These are phyloP conservation scores for Drosophila diplacantha DNA, from an alignment of 2,888 invertebrate species.

Conservation along the genomic window DNA sequence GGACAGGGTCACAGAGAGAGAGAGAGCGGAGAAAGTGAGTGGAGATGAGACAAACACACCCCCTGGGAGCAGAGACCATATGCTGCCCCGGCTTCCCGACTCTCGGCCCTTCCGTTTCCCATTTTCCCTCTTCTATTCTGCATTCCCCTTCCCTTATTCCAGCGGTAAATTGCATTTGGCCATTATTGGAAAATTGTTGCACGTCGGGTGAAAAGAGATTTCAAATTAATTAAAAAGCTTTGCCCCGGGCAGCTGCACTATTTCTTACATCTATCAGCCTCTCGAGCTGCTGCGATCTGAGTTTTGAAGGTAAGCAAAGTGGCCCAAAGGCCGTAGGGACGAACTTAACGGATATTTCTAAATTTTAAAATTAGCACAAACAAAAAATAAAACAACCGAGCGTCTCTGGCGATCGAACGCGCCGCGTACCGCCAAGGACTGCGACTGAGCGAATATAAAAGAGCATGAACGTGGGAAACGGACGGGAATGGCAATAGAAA, in stretches of 20 bases:
- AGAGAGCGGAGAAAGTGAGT: conserved; percentile 5
- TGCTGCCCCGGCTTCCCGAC: conserved; percentile 11
- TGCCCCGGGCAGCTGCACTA: conserved; percentile 8
- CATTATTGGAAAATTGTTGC: conserved; percentile 59
- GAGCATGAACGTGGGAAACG: conserved; percentile 26
- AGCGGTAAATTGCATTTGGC: conserved; percentile 60
- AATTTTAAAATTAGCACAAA: conserved; percentile 31
- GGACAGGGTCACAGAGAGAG: conserved; percentile 3
- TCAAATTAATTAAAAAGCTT: conserved; percentile 59
- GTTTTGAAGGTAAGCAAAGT: background rate
- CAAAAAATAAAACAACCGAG: conserved; percentile 30
- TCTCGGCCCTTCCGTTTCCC: background rate
- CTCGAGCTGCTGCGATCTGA: background rate
- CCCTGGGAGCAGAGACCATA: conserved; percentile 39
- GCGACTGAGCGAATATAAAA: conserved; percentile 37
- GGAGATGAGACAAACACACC: conserved; percentile 32
- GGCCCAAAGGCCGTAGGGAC: conserved; percentile 1
- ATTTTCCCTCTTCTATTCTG: conserved; percentile 13
- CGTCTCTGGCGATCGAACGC: conserved; percentile 36
- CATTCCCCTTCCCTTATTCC: conserved; percentile 32
- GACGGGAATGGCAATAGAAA: conserved; percentile 19
- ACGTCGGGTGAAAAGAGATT: conserved; percentile 52
- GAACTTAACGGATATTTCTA: conserved; percentile 18
- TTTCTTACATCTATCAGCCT: conserved; percentile 26
- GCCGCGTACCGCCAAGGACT: conserved; percentile 43